These are phyloP conservation scores for Chymomyza amoena DNA, from an alignment of 2,888 invertebrate species.

Conservation along the genomic window DNA sequence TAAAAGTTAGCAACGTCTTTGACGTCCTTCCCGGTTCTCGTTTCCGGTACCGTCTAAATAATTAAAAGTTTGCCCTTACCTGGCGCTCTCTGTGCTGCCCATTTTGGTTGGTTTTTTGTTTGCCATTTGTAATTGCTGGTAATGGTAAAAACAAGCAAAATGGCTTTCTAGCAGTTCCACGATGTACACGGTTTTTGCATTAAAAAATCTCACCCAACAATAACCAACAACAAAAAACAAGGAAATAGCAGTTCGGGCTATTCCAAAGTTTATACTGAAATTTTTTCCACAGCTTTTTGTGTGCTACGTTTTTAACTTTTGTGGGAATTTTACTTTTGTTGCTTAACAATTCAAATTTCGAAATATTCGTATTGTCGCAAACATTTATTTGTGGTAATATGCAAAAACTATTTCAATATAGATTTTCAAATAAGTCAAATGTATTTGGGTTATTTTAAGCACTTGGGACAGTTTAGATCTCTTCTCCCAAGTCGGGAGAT, in stretches of 20 bases:
- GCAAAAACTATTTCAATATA: no score
- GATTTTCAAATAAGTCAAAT: no score
- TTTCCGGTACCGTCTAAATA: constrained; percentile 46
- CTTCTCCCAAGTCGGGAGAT: no score
- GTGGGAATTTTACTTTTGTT: not conserved
- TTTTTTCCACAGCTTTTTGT: constrained; percentile 13
- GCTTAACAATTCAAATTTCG: constrained; percentile 10
- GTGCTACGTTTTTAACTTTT: constrained; percentile 33
- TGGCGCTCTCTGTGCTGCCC: constrained; percentile 1
- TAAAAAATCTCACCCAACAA: constrained; percentile 48
- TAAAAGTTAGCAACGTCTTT: constrained; percentile 42
- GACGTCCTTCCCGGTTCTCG: constrained; percentile 21
- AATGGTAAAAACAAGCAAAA: constrained; percentile 56
- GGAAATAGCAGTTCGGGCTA: not conserved
- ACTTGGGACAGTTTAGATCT: no score
- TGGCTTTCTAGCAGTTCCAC: constrained; percentile 21
- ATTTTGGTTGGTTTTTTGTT: constrained; percentile 42
- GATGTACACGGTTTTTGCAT: constrained; percentile 60
- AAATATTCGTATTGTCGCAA: not conserved
- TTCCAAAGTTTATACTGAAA: not conserved
- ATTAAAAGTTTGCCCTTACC: constrained; percentile 61
- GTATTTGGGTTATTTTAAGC: no score
- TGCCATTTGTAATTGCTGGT: constrained; percentile 63
- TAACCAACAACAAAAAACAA: not conserved
- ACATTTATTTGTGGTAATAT: no score